Evolutionary conservation across 2,113 vertebrate genomes (phyloP), one percentile per base, ranked within the genome.

Genomic region (Forbesichthys agassizii): DNA sequence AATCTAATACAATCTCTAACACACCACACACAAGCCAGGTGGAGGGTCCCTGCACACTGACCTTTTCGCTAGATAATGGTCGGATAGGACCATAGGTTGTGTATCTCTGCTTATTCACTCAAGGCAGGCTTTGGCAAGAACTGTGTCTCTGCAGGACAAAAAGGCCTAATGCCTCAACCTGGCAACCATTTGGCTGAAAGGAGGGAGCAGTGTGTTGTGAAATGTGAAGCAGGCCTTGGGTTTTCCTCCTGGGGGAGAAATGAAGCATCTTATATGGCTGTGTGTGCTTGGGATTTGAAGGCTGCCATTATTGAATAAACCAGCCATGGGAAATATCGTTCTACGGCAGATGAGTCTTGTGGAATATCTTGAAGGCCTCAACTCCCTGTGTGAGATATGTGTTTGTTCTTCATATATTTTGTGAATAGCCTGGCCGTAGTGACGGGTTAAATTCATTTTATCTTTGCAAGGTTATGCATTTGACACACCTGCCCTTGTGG

Each of bases 11-110:
- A 42, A 42, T 42, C 36, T 13, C 51, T 4, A 11, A 8, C 36
- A 42, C 36, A 42, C 36, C 56, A 36, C 74, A 66, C 69, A 68
- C 62, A n/a, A 62, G 54, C 65, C 67, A 68, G 80, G 63, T 57
- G 72, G 64, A 80, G 64, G 78, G 74, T 81, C 81, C 75, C 73
- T 69, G 51, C 27, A 48, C 70, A 33, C 58, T 61, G 68, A 81
- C 74, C 74, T 80, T 86, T 79, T 66, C 73, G 77, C 78, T 13
- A 71, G 61, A 81, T 79, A 72, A 73, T 73, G 68, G 71, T 73
- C 54, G 54, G 20, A 33, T 11, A 56, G 57, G 59, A 56, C 42
- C 71, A 54, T 48, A 77, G 65, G 64, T 68, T 58, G 42, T 9
- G 59, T 33, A 48, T 68, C 54, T 20, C 51, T 52, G 61, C 65